phyloP scores from a whole-genome alignment of 2,888 invertebrate species.

The Drosophila merina region DNA sequence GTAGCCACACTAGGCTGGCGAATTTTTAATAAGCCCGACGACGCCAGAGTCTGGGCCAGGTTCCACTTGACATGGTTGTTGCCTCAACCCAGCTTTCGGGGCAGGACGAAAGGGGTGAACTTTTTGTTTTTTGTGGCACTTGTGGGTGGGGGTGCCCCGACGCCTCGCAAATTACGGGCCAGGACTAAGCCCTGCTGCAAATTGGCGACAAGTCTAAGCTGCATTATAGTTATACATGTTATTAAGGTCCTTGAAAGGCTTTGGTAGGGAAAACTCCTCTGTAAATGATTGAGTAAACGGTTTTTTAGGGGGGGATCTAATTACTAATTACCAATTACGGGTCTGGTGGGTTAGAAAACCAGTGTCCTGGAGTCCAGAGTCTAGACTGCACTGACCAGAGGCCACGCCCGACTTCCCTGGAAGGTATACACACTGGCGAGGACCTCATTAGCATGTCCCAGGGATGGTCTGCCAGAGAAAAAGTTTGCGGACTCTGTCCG shows the following conservation, averaged over 20 bases:
- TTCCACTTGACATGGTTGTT: slow-evolving; percentile 62
- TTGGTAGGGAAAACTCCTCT: background rate
- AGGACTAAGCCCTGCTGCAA: slow-evolving; percentile 32
- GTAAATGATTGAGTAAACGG: background rate
- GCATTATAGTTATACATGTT: slow-evolving; percentile 35
- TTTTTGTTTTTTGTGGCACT: slow-evolving; percentile 17
- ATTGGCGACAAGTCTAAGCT: slow-evolving; percentile 50
- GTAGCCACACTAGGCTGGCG: background rate
- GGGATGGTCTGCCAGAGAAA: background rate
- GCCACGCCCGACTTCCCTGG: too few species aligned
- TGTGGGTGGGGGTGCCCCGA: slow-evolving; percentile 7
- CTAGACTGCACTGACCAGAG: background rate
- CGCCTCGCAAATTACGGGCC: slow-evolving; percentile 10
- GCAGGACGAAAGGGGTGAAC: slow-evolving; percentile 42
- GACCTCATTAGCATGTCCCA: background rate
- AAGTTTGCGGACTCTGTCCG: background rate
- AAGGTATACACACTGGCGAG: background rate
- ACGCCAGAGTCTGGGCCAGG: slow-evolving; percentile 42
- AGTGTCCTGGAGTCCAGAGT: background rate
- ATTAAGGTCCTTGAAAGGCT: slow-evolving; percentile 1
- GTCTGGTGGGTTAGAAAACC: background rate
- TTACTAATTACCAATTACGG: background rate
- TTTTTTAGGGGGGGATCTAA: background rate
- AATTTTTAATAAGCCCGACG: slow-evolving; percentile 64
- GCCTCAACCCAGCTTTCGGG: slow-evolving; percentile 3